phyloP scores from a whole-genome alignment of 2,888 invertebrate genomes.

The Pollenia amentaria region DNA sequence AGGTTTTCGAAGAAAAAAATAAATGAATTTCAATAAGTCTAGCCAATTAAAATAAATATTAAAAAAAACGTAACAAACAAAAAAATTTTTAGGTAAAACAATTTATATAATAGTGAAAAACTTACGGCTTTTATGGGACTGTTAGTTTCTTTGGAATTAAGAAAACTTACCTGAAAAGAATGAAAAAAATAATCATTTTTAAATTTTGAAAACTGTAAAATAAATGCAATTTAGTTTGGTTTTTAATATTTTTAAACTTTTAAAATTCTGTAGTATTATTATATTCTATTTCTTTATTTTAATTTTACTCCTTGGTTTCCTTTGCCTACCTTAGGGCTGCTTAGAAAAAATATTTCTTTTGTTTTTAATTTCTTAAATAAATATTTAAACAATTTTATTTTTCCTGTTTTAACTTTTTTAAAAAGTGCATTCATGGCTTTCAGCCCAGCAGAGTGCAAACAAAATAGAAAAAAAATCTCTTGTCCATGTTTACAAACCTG shows the following conservation, averaged over 20 bases:
- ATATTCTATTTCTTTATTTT: background rate
- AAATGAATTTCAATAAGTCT: slow-evolving; percentile 62
- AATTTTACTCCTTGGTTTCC: slow-evolving; percentile 40
- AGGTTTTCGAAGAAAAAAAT: slow-evolving; percentile 58
- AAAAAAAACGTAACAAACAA: background rate
- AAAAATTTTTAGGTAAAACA: background rate
- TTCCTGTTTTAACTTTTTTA: slow-evolving; percentile 50
- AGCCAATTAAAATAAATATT: slow-evolving; percentile 58
- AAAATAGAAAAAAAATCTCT: slow-evolving; percentile 66
- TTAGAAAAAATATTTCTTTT: slow-evolving; percentile 55
- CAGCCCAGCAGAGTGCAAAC: slow-evolving; percentile 48
- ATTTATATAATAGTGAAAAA: slow-evolving; percentile 61
- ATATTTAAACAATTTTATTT: slow-evolving; percentile 72
- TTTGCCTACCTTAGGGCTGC: slow-evolving; percentile 59
- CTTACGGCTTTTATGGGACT: slow-evolving; percentile 53
- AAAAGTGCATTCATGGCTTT: slow-evolving; percentile 71
- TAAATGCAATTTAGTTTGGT: background rate
- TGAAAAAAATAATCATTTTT: background rate
- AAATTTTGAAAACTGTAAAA: background rate
- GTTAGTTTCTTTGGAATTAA: slow-evolving; percentile 21
- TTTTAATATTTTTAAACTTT: background rate
- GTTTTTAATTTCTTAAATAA: slow-evolving; percentile 71
- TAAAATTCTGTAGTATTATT: slow-evolving; percentile 17
- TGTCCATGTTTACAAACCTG: slow-evolving; percentile 74
- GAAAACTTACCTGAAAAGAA: slow-evolving; percentile 69